Conservation (phyloP, 2,113 vertebrate species). For the Uropsilus gracilis region DNA sequence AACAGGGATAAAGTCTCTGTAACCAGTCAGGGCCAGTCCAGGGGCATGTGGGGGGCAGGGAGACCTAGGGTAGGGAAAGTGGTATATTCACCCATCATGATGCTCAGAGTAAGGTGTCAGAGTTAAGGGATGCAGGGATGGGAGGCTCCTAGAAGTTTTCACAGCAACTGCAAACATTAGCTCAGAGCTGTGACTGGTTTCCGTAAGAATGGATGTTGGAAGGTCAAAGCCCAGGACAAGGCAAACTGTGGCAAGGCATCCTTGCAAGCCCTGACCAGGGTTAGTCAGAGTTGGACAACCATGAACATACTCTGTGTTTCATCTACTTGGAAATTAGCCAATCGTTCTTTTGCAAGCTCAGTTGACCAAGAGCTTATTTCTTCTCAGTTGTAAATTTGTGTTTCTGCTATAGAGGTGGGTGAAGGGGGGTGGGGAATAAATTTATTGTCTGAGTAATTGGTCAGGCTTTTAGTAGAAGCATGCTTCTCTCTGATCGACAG, state of each 20-base stretch:
- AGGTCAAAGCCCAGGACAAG: neutral
- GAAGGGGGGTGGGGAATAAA: slow-evolving; percentile 79
- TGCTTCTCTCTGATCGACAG: slow-evolving; percentile 72
- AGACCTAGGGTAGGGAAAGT: neutral
- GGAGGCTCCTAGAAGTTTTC: too few species aligned
- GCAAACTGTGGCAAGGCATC: neutral
- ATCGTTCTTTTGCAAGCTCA: slow-evolving; percentile 40
- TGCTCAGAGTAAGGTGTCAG: neutral
- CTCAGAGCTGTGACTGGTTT: neutral
- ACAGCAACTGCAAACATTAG: neutral
- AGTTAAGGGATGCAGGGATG: neutral
- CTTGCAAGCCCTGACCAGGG: neutral
- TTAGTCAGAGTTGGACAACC: too few species aligned
- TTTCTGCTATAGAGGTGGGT: slow-evolving; percentile 78
- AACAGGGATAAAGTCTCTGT: neutral
- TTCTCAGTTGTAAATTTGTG: slow-evolving; percentile 83
- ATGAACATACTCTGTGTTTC: slow-evolving; percentile 57
- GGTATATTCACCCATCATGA: slow-evolving; percentile 34
- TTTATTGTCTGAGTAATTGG: slow-evolving; percentile 78
- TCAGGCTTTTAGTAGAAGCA: slow-evolving; percentile 80
- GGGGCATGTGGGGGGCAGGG: neutral
- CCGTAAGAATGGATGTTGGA: neutral
- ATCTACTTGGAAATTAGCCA: slow-evolving; percentile 72
- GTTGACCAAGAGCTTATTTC: slow-evolving; percentile 74
- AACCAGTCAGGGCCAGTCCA: slow-evolving; percentile 27